Evolutionary conservation across 2,888 invertebrate species (phyloP), one percentile per base, ranked within the genome.

Genomic region (Ecliptopera silaceata): DNA sequence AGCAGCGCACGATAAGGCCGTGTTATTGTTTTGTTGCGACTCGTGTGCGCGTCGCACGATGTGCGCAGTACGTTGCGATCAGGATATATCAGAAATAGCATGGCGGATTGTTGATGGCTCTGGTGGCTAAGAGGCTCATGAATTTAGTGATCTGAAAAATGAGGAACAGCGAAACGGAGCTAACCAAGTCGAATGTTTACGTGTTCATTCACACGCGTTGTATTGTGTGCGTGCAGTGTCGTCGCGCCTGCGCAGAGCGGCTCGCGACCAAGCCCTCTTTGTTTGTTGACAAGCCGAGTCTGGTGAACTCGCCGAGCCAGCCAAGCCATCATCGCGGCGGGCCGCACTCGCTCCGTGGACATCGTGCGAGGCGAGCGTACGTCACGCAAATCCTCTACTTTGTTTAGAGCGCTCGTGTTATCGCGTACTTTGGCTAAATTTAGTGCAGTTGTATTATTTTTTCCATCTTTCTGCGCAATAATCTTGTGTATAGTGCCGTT

Each of bases 241-340:
- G 77, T 69, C 74, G 83, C 84, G 85, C 83, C 77, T 84, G 87
- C 85, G 85, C 84, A 75, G 65, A 75, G 74, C 76, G 73, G 69
- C 69, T 65, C 71, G 70, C 77, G 77, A 78, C 72, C 84, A 79
- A 82, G 83, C 84, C 81, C 82, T 86, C 89, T 89, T 88, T 89
- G 89, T 89, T 89, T 89, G 89, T 89, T 89, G 89, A 89, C 89
- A 89, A 89, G 88, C 88, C 68, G 72, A 71, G 69, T 64, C 64
- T 71, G 66, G 64, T 71, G 74, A 74, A 72, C 75, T 74, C 76
- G 74, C 75, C 77, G 75, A 75, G 71, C 77, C 68, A 65, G 72
- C 71, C 63, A 26, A 26, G 26, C 26, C 64, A 64, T 8, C 64
- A 64, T 56, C 46, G 63, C 61, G 48, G 59, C 76, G 80, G n/a